Percentiles rank a stretch among this genome's conserved stretches.
Conservation (phyloP, 2,888 invertebrate genomes). For the Clepsis dumicolana region DNA sequence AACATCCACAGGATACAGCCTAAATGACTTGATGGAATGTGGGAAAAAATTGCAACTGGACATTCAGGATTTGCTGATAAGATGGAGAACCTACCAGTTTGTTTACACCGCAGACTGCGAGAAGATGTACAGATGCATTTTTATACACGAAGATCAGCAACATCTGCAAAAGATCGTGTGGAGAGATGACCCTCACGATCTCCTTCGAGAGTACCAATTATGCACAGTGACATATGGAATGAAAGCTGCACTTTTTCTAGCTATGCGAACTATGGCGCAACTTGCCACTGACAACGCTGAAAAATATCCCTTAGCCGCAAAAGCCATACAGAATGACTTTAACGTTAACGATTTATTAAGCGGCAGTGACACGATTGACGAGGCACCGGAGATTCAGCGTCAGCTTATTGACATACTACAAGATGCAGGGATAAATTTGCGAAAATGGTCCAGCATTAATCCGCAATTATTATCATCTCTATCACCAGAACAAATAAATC, state of each 20-base stretch:
- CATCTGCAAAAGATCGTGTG: constrained; percentile 41
- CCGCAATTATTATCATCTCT: not conserved
- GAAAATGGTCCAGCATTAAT: constrained; percentile 42
- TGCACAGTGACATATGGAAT: too few species aligned
- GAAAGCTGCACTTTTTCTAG: not conserved
- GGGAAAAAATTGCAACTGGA: constrained; percentile 44
- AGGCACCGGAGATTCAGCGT: not conserved
- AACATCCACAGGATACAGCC: constrained; percentile 5
- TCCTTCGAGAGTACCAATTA: too few species aligned
- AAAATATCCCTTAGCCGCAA: constrained; percentile 34
- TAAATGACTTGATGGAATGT: constrained; percentile 20
- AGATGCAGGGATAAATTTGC: constrained; percentile 33
- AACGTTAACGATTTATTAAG: constrained; percentile 39
- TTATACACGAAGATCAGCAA: constrained; percentile 40
- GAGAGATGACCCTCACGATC: constrained; percentile 44
- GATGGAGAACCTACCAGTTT: constrained; percentile 44
- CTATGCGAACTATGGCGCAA: constrained; percentile 45
- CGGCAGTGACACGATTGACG: constrained; percentile 7
- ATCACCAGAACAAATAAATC: not conserved
- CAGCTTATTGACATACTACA: constrained; percentile 32
- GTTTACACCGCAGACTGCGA: constrained; percentile 45
- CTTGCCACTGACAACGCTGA: constrained; percentile 43
- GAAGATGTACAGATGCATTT: constrained; percentile 45
- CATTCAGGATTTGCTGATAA: constrained; percentile 38
- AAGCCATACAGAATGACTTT: constrained; percentile 10